phyloP scores from a whole-genome alignment of 2,113 vertebrate genomes.

The Theristicus caerulescens region DNA sequence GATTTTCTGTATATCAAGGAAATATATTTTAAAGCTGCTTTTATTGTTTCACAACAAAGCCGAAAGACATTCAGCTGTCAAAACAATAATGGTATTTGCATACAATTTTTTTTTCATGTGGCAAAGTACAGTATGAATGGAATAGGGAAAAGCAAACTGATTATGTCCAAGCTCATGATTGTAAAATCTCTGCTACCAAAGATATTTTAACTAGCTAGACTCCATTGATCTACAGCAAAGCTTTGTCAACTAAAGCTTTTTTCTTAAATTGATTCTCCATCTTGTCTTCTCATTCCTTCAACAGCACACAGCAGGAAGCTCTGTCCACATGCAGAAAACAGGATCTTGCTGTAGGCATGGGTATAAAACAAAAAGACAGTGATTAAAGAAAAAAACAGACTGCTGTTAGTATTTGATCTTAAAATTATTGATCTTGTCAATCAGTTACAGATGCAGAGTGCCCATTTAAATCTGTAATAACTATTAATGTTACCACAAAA shows the following conservation, averaged over 20 bases:
- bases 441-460: constrained; percentile 61
- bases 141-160: constrained; percentile 5
- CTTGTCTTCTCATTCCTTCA: constrained; percentile 82
- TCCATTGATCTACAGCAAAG: constrained; percentile 77
- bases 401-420: constrained; percentile 81
- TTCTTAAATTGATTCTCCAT: constrained; percentile 81
- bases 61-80: constrained; percentile 19
- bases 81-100: constrained; percentile 24
- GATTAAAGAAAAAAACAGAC: constrained; percentile 78
- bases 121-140: constrained; percentile 2
- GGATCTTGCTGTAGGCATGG: constrained; percentile 84
- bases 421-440: constrained; percentile 81
- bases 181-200: constrained; percentile 61
- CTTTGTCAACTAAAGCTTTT: constrained; percentile 77
- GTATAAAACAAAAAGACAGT: constrained; percentile 80
- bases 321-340: constrained; percentile 82
- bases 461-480: constrained; percentile 68
- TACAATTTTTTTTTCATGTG: neutral
- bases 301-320: constrained; percentile 85
- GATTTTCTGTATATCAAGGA: neutral
- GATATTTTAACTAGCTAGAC: constrained; percentile 75
- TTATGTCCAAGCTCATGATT: constrained; percentile 15
- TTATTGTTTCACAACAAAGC: neutral
- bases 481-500: constrained; percentile 45
- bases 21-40: constrained; percentile 11